phyloP scores from a whole-genome alignment of 2,797 vertebrate species.

The Carcharodon carcharias region DNA sequence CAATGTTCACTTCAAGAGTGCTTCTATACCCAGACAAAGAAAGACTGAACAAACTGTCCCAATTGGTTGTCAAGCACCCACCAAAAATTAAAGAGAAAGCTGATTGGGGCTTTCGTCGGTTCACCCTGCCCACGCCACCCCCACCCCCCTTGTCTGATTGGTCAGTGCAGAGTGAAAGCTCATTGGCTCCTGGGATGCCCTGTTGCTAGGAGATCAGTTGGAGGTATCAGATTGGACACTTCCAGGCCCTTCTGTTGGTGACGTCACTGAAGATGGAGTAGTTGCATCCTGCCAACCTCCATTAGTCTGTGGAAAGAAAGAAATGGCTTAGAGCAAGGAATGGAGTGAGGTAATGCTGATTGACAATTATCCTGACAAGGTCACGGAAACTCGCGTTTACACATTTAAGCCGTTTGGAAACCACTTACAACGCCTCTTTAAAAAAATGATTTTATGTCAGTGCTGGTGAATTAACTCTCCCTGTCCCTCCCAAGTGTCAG shows the following conservation, averaged over 20 bases:
- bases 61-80: conserved; percentile 54
- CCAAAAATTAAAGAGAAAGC: conserved; percentile 60
- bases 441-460: neutral
- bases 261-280: conserved; percentile 97
- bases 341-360: neutral
- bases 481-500: neutral
- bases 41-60: conserved; percentile 69
- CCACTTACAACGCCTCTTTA: neutral
- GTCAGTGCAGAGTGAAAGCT: conserved; percentile 22
- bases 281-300: conserved; percentile 97
- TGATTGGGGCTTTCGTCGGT: conserved; percentile 60
- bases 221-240: conserved; percentile 98
- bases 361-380: neutral
- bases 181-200: conserved; percentile 36
- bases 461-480: neutral
- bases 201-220: conserved; percentile 82
- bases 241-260: conserved; percentile 98
- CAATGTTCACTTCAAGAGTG: neutral
- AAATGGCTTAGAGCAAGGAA: neutral
- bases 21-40: conserved; percentile 65
- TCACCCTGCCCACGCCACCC: conserved; percentile 61
- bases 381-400: neutral
- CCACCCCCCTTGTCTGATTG: conserved; percentile 45
- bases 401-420: neutral
- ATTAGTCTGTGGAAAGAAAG: conserved; percentile 71